Conservation (phyloP, 2,888 invertebrate genomes). For the Nymphalis polychloros region DNA sequence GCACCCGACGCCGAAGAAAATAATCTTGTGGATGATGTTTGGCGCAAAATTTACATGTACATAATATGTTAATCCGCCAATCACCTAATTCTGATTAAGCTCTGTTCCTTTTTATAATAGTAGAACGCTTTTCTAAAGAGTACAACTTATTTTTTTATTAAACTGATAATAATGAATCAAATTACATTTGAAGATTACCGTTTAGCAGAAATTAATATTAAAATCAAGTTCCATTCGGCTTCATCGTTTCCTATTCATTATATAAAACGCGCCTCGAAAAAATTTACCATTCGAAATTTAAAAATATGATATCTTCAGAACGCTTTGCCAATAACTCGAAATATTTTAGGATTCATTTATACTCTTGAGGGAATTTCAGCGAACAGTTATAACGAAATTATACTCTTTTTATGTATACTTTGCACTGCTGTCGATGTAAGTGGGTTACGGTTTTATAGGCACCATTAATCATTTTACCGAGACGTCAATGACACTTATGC, state of each 20-base stretch:
- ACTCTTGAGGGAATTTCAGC: conserved; percentile 49
- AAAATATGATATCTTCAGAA: conserved; percentile 52
- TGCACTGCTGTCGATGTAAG: conserved; percentile 66
- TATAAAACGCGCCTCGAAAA: conserved; percentile 36
- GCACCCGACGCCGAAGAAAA: too few relatives aligned
- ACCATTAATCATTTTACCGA: conserved; percentile 72
- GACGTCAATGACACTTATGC: conserved; percentile 46
- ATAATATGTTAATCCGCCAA: too few relatives aligned
- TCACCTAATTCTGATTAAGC: too few relatives aligned
- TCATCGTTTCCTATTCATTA: conserved; percentile 10
- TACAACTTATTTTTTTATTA: too few relatives aligned
- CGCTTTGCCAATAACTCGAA: conserved; percentile 44
- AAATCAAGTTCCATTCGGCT: neutral
- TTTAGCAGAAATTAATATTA: neutral
- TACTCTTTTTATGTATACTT: conserved; percentile 68
- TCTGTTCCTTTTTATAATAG: too few relatives aligned
- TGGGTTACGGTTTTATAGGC: conserved; percentile 69
- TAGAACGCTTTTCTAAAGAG: too few relatives aligned
- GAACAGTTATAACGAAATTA: conserved; percentile 67
- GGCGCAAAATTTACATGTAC: too few relatives aligned
- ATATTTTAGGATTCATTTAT: conserved; percentile 57
- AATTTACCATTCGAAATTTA: conserved; percentile 43
- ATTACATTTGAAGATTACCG: too few relatives aligned
- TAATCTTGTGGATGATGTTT: too few relatives aligned
- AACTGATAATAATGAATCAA: too few relatives aligned